Evolutionary conservation across 2,888 invertebrate species (phyloP).

Genomic region (Acronicta psi): DNA sequence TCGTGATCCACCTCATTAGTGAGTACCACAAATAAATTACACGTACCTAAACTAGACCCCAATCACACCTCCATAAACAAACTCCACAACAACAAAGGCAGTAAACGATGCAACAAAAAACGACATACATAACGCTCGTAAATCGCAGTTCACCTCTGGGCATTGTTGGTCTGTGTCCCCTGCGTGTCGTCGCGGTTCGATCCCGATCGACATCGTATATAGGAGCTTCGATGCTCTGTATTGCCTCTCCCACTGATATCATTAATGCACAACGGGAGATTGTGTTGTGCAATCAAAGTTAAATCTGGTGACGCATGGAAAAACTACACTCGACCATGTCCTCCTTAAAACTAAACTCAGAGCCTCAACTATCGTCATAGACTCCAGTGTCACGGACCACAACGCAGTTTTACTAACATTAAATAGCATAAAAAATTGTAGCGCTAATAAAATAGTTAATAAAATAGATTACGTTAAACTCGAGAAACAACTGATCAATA

Average conservation of each 20-base stretch:
- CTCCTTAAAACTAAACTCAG: conserved; percentile 1
- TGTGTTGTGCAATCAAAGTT: conserved; percentile 62
- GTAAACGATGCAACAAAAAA: conserved; percentile 59
- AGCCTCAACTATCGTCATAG: conserved; percentile 1
- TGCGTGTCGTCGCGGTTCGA: conserved; percentile 70
- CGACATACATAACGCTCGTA: conserved; percentile 57
- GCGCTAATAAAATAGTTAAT: neutral
- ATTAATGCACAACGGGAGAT: conserved; percentile 68
- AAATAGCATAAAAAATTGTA: neutral
- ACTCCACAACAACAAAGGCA: conserved; percentile 47
- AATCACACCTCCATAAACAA: conserved; percentile 23
- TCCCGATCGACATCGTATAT: conserved; percentile 67
- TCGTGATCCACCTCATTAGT: neutral
- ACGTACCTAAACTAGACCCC: conserved; percentile 13
- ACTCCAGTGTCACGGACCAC: neutral
- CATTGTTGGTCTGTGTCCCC: conserved; percentile 64
- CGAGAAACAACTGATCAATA: neutral
- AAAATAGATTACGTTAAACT: neutral
- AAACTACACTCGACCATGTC: neutral
- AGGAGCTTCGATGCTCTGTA: conserved; percentile 58
- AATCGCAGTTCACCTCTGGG: conserved; percentile 59
- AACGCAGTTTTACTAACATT: neutral
- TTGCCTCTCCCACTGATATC: conserved; percentile 64
- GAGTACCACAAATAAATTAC: neutral
- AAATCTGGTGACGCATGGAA: neutral